These are phyloP conservation scores for Dipus sagitta DNA, from an alignment of 2,797 vertebrate genomes.

Conservation along the genomic window DNA sequence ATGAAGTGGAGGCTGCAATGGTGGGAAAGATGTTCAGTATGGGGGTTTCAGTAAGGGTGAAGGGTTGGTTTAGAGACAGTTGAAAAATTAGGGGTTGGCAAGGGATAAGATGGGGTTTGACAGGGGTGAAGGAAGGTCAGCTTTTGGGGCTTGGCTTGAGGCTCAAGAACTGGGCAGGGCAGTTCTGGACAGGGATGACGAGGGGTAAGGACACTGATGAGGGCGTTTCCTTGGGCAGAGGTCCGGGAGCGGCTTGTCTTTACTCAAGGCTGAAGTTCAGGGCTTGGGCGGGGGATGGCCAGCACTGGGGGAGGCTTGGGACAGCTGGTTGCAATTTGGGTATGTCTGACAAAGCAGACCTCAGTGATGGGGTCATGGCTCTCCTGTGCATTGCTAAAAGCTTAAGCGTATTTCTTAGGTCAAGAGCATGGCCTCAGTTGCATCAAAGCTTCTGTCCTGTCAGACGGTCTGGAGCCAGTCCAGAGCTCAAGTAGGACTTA, in stretches of 20 bases:
- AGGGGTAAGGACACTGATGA: neutral
- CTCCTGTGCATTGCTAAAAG: slow-evolving; percentile 27
- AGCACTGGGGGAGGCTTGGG: neutral
- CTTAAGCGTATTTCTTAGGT: slow-evolving; percentile 45
- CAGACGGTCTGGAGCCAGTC: neutral
- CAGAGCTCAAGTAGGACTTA: neutral
- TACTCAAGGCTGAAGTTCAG: neutral
- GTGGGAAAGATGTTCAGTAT: neutral
- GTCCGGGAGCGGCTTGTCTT: neutral
- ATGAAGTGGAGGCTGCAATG: neutral
- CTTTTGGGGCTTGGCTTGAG: neutral
- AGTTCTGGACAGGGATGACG: neutral
- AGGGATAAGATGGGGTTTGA: neutral
- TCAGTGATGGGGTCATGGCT: neutral
- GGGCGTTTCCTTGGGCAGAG: neutral
- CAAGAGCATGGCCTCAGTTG: neutral
- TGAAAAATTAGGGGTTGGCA: neutral
- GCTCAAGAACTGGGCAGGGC: neutral
- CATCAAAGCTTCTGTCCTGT: slow-evolving; percentile 23
- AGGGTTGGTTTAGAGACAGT: neutral
- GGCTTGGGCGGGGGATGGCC: neutral
- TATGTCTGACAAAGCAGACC: neutral
- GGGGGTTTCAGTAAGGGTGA: neutral
- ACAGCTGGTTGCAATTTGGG: neutral
- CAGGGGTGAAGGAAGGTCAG: neutral